Evolutionary conservation across 2,113 vertebrate genomes (phyloP).

Genomic region (Ictalurus punctatus): DNA sequence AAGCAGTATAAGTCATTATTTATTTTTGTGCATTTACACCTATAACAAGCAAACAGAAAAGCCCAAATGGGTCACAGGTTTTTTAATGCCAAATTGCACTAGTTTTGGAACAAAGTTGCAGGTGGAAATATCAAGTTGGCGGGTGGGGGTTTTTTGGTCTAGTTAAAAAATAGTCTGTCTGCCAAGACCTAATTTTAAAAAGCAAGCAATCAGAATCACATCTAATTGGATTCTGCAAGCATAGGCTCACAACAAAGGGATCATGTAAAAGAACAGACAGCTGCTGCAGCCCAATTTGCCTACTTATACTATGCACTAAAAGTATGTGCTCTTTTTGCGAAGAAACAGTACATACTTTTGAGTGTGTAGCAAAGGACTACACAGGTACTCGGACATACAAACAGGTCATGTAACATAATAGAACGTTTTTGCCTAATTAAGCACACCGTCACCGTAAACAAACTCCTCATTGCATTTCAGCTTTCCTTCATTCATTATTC

Average conservation of each 20-base stretch:
- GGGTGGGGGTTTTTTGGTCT: background rate
- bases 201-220: background rate
- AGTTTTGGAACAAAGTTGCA: background rate
- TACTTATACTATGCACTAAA: too few species aligned
- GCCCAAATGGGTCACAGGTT: background rate
- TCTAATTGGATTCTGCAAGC: background rate
- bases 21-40: background rate
- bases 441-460: too few species aligned
- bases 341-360: too few species aligned
- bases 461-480: too few species aligned
- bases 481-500: too few species aligned
- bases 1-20: background rate
- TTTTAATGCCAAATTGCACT: background rate
- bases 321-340: too few species aligned
- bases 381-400: too few species aligned
- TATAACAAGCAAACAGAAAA: background rate
- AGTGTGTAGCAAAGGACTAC: too few species aligned
- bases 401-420: too few species aligned
- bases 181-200: background rate
- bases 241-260: background rate
- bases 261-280: background rate
- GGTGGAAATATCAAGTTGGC: background rate
- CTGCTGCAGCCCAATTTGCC: too few species aligned
- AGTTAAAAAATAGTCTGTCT: background rate
- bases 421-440: too few species aligned